Evolutionary conservation across 2,113 vertebrate genomes (phyloP), one percentile per base, ranked within the genome.

Genomic region (Pomatorhinus ruficollis): DNA sequence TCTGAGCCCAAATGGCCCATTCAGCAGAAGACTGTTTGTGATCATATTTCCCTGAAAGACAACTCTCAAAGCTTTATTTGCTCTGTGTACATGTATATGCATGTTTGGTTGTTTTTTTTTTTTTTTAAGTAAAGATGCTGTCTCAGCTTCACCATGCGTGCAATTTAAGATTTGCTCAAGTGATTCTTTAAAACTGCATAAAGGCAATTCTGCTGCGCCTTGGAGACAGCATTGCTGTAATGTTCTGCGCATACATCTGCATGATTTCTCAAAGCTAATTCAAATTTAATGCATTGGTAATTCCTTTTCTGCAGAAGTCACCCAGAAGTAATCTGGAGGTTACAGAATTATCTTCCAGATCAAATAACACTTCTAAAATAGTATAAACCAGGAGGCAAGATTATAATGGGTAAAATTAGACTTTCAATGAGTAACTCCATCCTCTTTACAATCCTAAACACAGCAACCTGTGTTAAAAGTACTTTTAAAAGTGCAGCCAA

Each of bases 211-310:
- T 97, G 83, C 96, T 94, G 89, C 96, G 96, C 98, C 97, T 97
- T 95, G 95, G 96, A 98, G 98, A 98, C 96, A 97, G 72, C 68
- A 89, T 69, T 97, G 91, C 97, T 97, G 68, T 97, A 98, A 97
- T 93, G 96, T 97, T 97, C 96, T 91, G 60, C 97, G 97, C 98
- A 98, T 98, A 97, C 87, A 98, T 98, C 98, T 98, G 98, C 98
- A 98, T 98, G 97, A 98, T 98, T 98, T 98, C 96, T 98, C 97
- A 96, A 96, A 98, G 97, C 97, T 97, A 98, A 98, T 98, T 98
- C 97, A 98, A 98, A 98, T 98, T 98, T 98, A 98, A 98, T 98
- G 97, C 98, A 98, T 96, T 98, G 95, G 96, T 98, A 98, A 98
- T 98, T 98, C 93, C 89, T 97, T 97, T 98, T 97, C 94, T 94